A percentile compares a stretch with the other conserved stretches of the same genome.
These are phyloP conservation scores for Euthynnus affinis DNA, from an alignment of 2,797 vertebrate species.

Conservation along the genomic window DNA sequence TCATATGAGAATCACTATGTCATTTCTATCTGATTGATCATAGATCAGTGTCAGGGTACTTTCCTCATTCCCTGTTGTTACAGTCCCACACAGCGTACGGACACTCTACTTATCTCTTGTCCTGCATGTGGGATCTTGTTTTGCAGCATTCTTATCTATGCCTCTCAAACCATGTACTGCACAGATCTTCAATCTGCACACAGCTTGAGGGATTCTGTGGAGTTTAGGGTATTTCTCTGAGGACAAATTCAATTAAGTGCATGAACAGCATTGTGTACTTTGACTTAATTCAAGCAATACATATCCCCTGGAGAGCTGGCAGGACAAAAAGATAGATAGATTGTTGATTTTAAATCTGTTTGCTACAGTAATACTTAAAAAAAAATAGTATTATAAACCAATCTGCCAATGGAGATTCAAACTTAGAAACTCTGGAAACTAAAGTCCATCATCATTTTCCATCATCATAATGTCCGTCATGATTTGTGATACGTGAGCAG, in stretches of 20 bases:
- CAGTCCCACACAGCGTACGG: constrained; percentile 21
- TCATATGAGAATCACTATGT: neutral
- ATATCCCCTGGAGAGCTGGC: constrained; percentile 23
- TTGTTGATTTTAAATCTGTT: constrained; percentile 30
- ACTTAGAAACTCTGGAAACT: neutral
- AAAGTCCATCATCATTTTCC: constrained; percentile 16
- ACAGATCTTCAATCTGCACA: constrained; percentile 26
- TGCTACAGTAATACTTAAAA: neutral
- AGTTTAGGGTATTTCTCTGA: constrained; percentile 15
- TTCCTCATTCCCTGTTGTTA: constrained; percentile 13
- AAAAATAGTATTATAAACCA: neutral
- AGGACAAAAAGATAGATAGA: constrained; percentile 42
- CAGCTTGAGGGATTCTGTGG: constrained; percentile 39
- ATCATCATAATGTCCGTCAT: neutral
- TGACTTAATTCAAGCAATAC: constrained; percentile 22
- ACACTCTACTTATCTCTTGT: constrained; percentile 59
- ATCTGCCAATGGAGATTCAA: neutral
- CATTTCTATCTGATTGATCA: constrained; percentile 45
- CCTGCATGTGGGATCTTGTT: constrained; percentile 73
- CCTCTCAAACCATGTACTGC: neutral
- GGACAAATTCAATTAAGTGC: constrained; percentile 45
- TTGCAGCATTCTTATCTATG: constrained; percentile 53
- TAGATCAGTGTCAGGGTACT: constrained; percentile 45
- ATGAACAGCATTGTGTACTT: neutral
- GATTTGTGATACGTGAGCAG: neutral